phyloP scores from a whole-genome alignment of 2,888 invertebrate genomes.

The Dynastes maya region DNA sequence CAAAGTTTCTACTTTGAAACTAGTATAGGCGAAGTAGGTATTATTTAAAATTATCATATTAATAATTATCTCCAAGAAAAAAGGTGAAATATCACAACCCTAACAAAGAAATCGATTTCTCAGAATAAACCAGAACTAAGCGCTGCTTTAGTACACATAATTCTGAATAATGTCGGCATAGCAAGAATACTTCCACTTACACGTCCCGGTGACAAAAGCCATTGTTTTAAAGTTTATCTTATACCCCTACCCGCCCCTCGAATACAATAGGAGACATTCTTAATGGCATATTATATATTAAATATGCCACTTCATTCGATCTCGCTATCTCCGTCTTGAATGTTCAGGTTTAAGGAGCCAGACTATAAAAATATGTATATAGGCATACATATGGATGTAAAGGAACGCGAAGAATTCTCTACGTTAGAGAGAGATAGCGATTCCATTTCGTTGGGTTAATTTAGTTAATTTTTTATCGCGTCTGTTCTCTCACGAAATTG shows the following conservation, averaged over 20 bases:
- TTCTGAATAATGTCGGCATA: conserved; percentile 27
- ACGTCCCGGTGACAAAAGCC: conserved; percentile 63
- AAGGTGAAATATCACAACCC: not conserved
- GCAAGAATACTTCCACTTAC: conserved; percentile 60
- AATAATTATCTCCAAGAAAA: not conserved
- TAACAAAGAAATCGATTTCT: not conserved
- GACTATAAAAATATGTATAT: too few species aligned
- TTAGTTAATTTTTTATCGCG: conserved; percentile 55
- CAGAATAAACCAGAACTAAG: conserved; percentile 1
- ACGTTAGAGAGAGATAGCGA: conserved; percentile 42
- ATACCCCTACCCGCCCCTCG: conserved; percentile 60
- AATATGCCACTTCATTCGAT: conserved; percentile 63
- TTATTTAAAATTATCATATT: not conserved
- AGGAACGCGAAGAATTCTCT: not conserved
- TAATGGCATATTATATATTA: conserved; percentile 67
- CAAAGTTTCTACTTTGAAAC: not conserved
- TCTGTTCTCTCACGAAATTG: not conserved
- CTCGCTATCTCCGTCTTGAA: not conserved
- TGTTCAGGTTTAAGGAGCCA: too few species aligned
- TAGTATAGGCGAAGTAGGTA: not conserved
- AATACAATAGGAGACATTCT: conserved; percentile 64
- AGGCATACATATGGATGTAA: not conserved
- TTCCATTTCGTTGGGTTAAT: conserved; percentile 56
- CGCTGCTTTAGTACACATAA: conserved; percentile 1
- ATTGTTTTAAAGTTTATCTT: conserved; percentile 66